Base-by-base conservation (phyloP, 2,113 vertebrate species). In the Elaphurus davidianus region DNA sequence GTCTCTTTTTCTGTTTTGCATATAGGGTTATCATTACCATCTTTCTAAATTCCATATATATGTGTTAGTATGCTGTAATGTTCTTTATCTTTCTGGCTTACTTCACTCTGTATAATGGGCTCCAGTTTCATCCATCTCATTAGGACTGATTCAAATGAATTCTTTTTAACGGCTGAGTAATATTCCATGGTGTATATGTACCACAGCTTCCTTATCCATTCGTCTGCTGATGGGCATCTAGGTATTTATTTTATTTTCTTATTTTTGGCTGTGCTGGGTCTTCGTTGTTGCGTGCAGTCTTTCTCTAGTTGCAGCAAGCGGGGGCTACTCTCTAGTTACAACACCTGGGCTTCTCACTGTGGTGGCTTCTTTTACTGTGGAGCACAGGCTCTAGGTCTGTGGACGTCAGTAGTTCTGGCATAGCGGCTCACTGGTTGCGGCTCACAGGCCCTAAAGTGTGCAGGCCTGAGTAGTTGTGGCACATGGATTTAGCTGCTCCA, bases 391-490 rank as follows among this genome's bases (percentile, higher is more conserved):
- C 67, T 40, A 71, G 67, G 5, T 40, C 19, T 71, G 67, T 6
- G 19, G 19, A 71, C n/a, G 2, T 71, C 19, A 40, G n/a, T 23
- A 40, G n/a, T 23, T 71, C 19, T 0, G 0, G n/a, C n/a, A 12
- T 40, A 40, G n/a, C 0, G 0, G 67, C 67, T 71, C 19, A 12
- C 23, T 71, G 23, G n/a, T 40, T 23, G n/a, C 23, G n/a, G n/a
- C n/a, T 40, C 10, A 71, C 67, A 71, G n/a, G 19, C 67, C 67
- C 67, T 40, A 6, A n/a, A 67, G 8, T 67, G 64, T 67, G 33
- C 64, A 36, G n/a, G 67, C 67, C 67, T 71, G 10, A 71, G 67
- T 71, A 71, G n/a, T 12, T 23, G 16, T 3, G 19, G 19, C 2
- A 40, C n/a, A 36, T 40, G 19, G 67, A 71, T 71, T 71, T 71